Evolutionary conservation across 2,797 vertebrate species (phyloP).

Genomic region (Tenualosa thibaudeaui): DNA sequence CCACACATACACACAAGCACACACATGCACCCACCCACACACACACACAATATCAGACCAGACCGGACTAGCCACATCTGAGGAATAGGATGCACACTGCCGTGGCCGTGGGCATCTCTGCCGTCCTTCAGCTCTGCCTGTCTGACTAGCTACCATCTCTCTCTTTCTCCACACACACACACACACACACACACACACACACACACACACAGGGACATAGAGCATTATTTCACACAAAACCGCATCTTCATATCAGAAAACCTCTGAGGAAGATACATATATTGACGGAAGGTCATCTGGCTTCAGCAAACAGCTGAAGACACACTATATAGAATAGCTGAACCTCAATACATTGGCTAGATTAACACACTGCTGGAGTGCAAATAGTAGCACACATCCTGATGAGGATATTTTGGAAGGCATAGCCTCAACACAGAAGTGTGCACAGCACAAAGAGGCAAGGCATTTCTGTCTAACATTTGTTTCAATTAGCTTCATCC

Average conservation of each 20-base stretch:
- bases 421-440: background rate
- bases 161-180: background rate
- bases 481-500: conserved; percentile 3
- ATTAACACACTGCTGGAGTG: background rate
- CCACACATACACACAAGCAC: background rate
- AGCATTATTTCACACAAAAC: background rate
- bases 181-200: background rate
- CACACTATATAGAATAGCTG: no score
- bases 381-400: background rate
- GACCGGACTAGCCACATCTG: background rate
- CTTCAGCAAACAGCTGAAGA: no score
- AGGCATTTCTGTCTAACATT: background rate
- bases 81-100: background rate
- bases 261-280: background rate
- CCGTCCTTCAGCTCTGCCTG: background rate
- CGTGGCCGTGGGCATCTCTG: background rate
- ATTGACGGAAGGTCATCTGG: no score
- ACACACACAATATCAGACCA: background rate
- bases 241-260: background rate
- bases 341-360: no score
- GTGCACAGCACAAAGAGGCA: background rate
- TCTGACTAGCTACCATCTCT: background rate
- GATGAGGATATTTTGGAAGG: no score
- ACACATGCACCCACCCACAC: background rate
- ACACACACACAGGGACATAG: background rate